Percentiles rank a stretch among this genome's conserved stretches.
These are phyloP conservation scores for Galaxias olidus DNA, from an alignment of 2,797 vertebrate genomes.

Conservation along the genomic window DNA sequence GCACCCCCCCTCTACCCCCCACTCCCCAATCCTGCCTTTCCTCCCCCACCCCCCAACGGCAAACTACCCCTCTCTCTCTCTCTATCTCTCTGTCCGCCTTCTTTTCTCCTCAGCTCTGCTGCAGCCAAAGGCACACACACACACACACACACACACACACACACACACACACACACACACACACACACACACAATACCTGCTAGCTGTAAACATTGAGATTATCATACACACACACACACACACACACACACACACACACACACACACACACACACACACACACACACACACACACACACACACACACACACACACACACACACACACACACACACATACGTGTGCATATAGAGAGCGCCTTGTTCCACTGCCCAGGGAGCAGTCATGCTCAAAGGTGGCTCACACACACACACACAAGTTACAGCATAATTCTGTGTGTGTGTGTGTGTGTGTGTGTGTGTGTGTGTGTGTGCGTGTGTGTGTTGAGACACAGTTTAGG, in stretches of 20 bases:
- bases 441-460: slow-evolving; percentile 19
- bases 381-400: too few species aligned
- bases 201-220: background rate
- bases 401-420: slow-evolving; percentile 23
- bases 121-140: slow-evolving; percentile 46
- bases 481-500: slow-evolving; percentile 24
- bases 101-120: slow-evolving; percentile 42
- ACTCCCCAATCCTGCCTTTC: slow-evolving; percentile 32
- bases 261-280: slow-evolving; percentile 6
- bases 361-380: too few species aligned
- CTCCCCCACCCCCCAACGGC: slow-evolving; percentile 60
- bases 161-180: slow-evolving; percentile 40
- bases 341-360: too few species aligned
- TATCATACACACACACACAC: slow-evolving; percentile 46
- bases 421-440: slow-evolving; percentile 3
- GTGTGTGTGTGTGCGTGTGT: slow-evolving; percentile 15
- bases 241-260: slow-evolving; percentile 34
- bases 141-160: slow-evolving; percentile 41
- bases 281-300: slow-evolving; percentile 17
- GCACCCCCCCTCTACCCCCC: slow-evolving; percentile 17
- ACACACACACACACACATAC: slow-evolving; percentile 14
- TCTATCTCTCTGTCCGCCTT: slow-evolving; percentile 11
- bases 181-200: slow-evolving; percentile 56
- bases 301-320: slow-evolving; percentile 9
- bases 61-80: slow-evolving; percentile 23